Base-by-base conservation (phyloP, 2,113 vertebrate species). In the Campylomormyrus tamandua region DNA sequence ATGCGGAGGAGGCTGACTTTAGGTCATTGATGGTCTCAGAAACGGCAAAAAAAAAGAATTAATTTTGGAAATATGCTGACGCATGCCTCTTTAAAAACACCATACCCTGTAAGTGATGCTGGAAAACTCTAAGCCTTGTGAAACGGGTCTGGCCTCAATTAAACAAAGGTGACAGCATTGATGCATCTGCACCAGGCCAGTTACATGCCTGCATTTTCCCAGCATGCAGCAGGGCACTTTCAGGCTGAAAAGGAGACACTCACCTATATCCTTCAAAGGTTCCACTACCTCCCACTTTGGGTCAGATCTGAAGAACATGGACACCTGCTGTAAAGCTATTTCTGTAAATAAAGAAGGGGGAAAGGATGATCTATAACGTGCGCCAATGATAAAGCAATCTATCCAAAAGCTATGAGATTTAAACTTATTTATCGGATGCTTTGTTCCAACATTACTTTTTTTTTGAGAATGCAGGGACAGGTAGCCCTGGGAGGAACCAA, bases 281-380 rank as follows among this genome's bases (percentile, higher is more conserved):
- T 99, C 98, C 88, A 97, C 95, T 19, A 99, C 97, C 90, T 99
- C 98, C 98, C 98, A 99, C 94, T 98, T 98, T 3, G 96, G 98
- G 88, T 99, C 98, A 0, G 98, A 99, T 91, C 98, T 96, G 95
- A 99, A 99, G 96, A 97, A 99, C 98, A 99, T 99, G 93, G 98
- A 99, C 90, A 99, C 98, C 74, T 99, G 98, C 94, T 99, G 98
- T 94, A 99, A 95, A 93, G 98, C 98, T 91, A 99, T 97, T 95
- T 99, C 98, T 99, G 95, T 7, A 93, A 91, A 90, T 6, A 92
- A 21, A 52, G 3, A 53, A 39, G 7, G 70, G 9, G 56, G n/a
- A n/a, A 17, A 62, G 15, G 49, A 19, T 0, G 9, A 27, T 19
- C 6, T 35, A 45, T 9, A 83, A 83, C 2, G 3, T 15, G 19